Percentiles rank a stretch among this genome's conserved stretches.
Evolutionary conservation across 2,113 vertebrate species (phyloP).

Genomic region (Ammodramus savannarum): DNA sequence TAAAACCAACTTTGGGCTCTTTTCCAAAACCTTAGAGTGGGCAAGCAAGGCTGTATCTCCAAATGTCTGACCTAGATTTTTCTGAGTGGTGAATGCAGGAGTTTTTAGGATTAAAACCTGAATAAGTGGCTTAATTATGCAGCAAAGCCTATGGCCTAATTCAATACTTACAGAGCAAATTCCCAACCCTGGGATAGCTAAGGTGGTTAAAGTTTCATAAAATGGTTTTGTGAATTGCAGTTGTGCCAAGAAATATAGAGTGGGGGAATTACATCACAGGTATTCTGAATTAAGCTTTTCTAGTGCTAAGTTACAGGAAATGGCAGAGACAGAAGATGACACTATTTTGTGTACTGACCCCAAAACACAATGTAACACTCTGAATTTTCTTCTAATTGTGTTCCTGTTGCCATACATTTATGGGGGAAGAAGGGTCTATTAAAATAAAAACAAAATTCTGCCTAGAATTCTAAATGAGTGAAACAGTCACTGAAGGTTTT

Average conservation of each 20-base stretch:
- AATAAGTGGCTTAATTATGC: not conserved
- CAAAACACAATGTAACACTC: not conserved
- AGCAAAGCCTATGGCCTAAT: not conserved
- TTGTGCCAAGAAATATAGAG: not conserved
- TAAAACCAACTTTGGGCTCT: not conserved
- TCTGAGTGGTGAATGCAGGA: not conserved
- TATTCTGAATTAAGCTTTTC: not conserved
- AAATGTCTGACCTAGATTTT: conserved; percentile 7
- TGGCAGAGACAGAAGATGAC: not conserved
- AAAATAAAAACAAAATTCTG: not conserved
- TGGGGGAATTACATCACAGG: not conserved
- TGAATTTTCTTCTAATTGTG: not conserved
- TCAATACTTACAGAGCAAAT: not conserved
- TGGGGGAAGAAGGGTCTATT: not conserved
- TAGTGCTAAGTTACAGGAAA: not conserved
- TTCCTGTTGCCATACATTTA: not conserved
- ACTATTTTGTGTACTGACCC: not conserved
- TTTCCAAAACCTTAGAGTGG: not conserved
- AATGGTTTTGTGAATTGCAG: not conserved
- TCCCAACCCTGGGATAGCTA: not conserved
- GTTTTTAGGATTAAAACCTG: not conserved
- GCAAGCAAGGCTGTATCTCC: not conserved
- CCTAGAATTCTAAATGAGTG: not conserved
- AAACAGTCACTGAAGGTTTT: not conserved
- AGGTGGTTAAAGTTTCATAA: not conserved